Percentiles rank a stretch among this genome's conserved stretches.
These are phyloP conservation scores for Cydia pomonella DNA, from an alignment of 1,140 invertebrate genomes.

Conservation along the genomic window DNA sequence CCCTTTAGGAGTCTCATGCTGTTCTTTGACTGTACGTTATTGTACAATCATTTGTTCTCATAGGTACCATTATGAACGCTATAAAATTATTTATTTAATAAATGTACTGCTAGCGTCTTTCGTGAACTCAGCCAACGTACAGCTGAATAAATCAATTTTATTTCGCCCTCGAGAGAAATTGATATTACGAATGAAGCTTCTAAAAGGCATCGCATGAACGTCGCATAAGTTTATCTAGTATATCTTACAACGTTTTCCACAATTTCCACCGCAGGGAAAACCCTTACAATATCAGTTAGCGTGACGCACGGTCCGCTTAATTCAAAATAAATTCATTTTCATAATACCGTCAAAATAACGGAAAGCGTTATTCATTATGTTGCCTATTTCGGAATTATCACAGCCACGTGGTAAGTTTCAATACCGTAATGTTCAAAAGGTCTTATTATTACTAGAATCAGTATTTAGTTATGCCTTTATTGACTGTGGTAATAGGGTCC, in stretches of 20 bases:
- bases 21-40: too few species aligned
- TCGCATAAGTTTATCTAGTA: not conserved
- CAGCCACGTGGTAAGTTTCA: not conserved
- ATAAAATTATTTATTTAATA: too few species aligned
- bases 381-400: not conserved
- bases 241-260: not conserved
- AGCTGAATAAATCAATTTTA: not conserved
- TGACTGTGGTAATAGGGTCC: not conserved
- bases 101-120: too few species aligned
- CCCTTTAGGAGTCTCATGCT: too few species aligned
- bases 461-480: not conserved
- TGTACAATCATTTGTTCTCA: too few species aligned
- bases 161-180: conserved; percentile 2
- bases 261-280: not conserved
- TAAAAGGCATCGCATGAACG: not conserved
- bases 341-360: conserved; percentile 17
- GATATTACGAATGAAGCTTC: not conserved
- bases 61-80: too few species aligned
- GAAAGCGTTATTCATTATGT: conserved; percentile 22
- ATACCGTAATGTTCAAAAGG: not conserved
- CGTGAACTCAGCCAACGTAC: too few species aligned
- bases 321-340: conserved; percentile 21
- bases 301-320: conserved; percentile 16
- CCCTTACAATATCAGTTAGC: conserved; percentile 2
- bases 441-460: not conserved